Evolutionary conservation across 2,888 invertebrate genomes (phyloP).

Genomic region (Lingula anatina): DNA sequence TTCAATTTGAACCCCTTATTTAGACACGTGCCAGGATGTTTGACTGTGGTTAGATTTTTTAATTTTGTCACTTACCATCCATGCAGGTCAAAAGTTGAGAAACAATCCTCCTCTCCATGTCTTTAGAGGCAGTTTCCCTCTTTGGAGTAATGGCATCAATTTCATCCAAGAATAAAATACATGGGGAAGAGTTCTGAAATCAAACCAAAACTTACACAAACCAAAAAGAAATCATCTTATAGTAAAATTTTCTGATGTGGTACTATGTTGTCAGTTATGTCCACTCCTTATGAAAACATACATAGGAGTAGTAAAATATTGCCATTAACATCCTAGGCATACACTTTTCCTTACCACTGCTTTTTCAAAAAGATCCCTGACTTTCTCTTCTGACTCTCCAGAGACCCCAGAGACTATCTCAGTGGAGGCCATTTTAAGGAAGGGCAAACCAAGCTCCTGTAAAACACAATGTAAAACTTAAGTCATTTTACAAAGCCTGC

Average conservation of each 20-base stretch:
- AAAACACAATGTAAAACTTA: conserved; percentile 1
- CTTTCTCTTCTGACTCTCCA: conserved; percentile 91
- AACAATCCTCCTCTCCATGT: conserved; percentile 94
- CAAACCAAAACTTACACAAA: no score
- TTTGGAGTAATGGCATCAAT: conserved; percentile 94
- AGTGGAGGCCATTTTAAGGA: conserved; percentile 84
- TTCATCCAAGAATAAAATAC: conserved; percentile 88
- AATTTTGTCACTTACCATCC: conserved; percentile 61
- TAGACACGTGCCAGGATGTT: no score
- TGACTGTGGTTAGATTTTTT: background rate
- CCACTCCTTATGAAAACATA: background rate
- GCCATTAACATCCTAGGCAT: background rate
- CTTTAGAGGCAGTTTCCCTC: conserved; percentile 81
- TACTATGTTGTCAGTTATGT: no score
- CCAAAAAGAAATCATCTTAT: conserved; percentile 13
- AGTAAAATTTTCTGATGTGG: no score
- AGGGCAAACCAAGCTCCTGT: conserved; percentile 74
- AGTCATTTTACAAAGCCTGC: background rate
- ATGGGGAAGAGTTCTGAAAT: conserved; percentile 25
- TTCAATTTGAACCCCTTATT: no score
- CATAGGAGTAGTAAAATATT: background rate
- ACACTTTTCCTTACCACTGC: conserved; percentile 58
- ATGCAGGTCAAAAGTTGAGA: conserved; percentile 84
- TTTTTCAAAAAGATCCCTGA: conserved; percentile 84
- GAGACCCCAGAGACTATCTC: conserved; percentile 91